phyloP scores from a whole-genome alignment of 2,888 invertebrate species.

The Caenorhabditis wallacei region DNA sequence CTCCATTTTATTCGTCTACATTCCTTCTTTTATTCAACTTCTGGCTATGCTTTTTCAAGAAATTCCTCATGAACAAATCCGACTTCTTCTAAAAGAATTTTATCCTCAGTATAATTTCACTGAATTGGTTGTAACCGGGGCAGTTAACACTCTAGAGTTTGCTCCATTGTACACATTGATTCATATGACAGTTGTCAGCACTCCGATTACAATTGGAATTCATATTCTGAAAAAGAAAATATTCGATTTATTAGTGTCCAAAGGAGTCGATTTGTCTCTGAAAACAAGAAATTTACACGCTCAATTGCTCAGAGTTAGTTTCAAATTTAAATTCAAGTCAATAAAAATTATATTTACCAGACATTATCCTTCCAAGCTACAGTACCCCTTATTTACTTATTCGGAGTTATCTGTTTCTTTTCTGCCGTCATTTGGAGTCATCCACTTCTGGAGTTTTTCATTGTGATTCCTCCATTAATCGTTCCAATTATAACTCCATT shows the following conservation, averaged over 20 bases:
- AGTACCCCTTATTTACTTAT: constrained; percentile 56
- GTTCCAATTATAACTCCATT: constrained; percentile 60
- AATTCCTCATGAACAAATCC: constrained; percentile 1
- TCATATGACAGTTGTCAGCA: constrained; percentile 45
- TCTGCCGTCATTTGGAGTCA: constrained; percentile 44
- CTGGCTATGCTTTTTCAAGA: neutral
- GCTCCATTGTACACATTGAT: constrained; percentile 20
- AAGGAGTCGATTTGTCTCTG: constrained; percentile 24
- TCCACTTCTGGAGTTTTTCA: constrained; percentile 59
- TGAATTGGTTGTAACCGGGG: constrained; percentile 11
- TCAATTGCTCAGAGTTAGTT: constrained; percentile 32
- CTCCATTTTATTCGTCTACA: constrained; percentile 22
- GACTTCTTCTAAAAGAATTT: neutral
- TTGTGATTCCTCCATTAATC: constrained; percentile 42
- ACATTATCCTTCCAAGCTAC: constrained; percentile 54
- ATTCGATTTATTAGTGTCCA: neutral
- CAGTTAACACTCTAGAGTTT: constrained; percentile 12
- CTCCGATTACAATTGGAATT: constrained; percentile 31
- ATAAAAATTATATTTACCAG: constrained; percentile 21
- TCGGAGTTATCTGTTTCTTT: constrained; percentile 57
- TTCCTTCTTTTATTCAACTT: constrained; percentile 34
- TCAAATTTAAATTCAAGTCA: neutral
- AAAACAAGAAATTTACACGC: constrained; percentile 33
- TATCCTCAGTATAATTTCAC: constrained; percentile 35
- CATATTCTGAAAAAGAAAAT: constrained; percentile 34